A percentile compares a stretch with the other conserved stretches of the same genome.
phyloP scores from a whole-genome alignment of 2,888 invertebrate genomes.

The Acronicta aceris region DNA sequence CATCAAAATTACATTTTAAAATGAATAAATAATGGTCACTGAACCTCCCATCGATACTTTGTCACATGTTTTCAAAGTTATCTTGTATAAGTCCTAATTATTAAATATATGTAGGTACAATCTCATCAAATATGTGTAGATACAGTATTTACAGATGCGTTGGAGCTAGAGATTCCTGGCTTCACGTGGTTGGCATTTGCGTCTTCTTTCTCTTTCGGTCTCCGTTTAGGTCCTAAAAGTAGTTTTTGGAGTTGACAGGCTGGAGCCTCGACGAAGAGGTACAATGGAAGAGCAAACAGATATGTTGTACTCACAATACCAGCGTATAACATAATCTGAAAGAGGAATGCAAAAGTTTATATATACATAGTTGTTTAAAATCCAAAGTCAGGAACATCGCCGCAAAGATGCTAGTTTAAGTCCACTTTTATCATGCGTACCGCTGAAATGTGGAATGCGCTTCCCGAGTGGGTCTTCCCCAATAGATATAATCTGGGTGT shows the following conservation, averaged over 20 bases:
- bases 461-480: too few species aligned
- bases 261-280: slow-evolving; percentile 84
- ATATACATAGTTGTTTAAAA: too few species aligned
- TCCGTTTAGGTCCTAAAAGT: slow-evolving; percentile 75
- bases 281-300: slow-evolving; percentile 75
- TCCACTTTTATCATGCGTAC: too few species aligned
- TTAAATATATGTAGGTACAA: background rate
- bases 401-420: too few species aligned
- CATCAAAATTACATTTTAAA: too few species aligned
- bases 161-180: slow-evolving; percentile 80
- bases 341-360: background rate
- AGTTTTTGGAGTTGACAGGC: slow-evolving; percentile 81
- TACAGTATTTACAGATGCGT: slow-evolving; percentile 80
- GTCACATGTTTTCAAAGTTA: too few species aligned
- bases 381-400: too few species aligned
- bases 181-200: slow-evolving; percentile 74
- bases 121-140: slow-evolving; percentile 79
- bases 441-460: too few species aligned
- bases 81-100: background rate
- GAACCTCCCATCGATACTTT: too few species aligned
- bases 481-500: too few species aligned
- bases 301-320: slow-evolving; percentile 81
- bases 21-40: too few species aligned
- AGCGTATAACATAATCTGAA: slow-evolving; percentile 83
- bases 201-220: slow-evolving; percentile 70